A percentile compares a stretch with the other conserved stretches of the same genome.
These are phyloP conservation scores for Bombus ignitus DNA, from an alignment of 1,140 invertebrate genomes.

Conservation along the genomic window DNA sequence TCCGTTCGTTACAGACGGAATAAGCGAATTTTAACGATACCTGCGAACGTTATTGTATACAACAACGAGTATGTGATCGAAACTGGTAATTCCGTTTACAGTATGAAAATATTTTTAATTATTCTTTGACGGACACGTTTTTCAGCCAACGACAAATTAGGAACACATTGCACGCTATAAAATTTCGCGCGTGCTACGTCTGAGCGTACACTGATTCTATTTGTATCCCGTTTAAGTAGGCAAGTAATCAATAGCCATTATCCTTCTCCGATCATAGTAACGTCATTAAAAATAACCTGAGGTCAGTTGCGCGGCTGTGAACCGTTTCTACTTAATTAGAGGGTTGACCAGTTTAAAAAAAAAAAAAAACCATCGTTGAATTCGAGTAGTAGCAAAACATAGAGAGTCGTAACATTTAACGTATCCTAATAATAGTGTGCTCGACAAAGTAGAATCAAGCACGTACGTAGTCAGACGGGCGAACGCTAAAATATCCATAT, in stretches of 20 bases:
- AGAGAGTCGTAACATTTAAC: neutral
- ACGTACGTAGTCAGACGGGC: neutral
- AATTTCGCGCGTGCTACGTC: neutral
- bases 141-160: neutral
- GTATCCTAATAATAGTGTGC: neutral
- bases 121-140: neutral
- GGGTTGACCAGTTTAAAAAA: neutral
- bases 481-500: neutral
- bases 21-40: neutral
- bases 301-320: neutral
- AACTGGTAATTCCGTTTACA: neutral
- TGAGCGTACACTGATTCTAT: conserved; percentile 7
- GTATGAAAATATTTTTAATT: neutral
- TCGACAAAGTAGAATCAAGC: neutral
- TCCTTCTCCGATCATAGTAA: neutral
- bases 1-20: neutral
- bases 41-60: neutral
- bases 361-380: too few species aligned
- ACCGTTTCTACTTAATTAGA: conserved; percentile 9
- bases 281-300: conserved; percentile 18
- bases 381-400: neutral
- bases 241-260: conserved; percentile 27
- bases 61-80: neutral
- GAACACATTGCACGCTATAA: neutral
- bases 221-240: neutral